Evolutionary conservation across 2,797 vertebrate species (phyloP), one percentile per base, ranked within the genome.

Genomic region (Clarias fuscus): DNA sequence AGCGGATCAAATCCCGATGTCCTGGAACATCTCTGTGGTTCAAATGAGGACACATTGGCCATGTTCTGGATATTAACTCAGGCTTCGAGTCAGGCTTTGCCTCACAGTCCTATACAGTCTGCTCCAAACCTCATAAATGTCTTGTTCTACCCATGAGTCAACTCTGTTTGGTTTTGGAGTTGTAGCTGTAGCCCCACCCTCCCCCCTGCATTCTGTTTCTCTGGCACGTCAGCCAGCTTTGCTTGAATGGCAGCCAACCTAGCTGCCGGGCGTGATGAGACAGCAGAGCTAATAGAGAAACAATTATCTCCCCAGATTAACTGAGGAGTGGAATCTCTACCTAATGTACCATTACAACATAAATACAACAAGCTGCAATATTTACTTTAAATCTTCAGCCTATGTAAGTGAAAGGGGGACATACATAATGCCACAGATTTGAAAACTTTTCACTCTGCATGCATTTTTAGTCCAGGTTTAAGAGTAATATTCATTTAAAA

Each of bases 251-350:
- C 77, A 90, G 92, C 92, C 91, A 92, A 30, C 88, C 86, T 88
- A 79, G 84, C 90, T 76, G 73, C 73, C 87, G 86, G 88, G 91
- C 79, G 5, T 82, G 86, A 90, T 89, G 88, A 90, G 90, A 88
- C 82, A 89, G 88, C 88, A 85, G 86, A 88, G 91, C 90, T 93
- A 92, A 93, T 91, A 92, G 89, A 90, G 48, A 58, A 65, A 82
- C 67, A n/a, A 83, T 86, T 75, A 65, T 83, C 64, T 73, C 80
- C n/a, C 53, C 40, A 86, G 82, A 84, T 86, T 82, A 86, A 48
- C 1, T 30, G 70, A 80, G 64, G 71, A 82, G 79, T 78, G 62
- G 64, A 72, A 87, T 73, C 64, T 85, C 33, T 43, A 56, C 59
- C 53, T 70, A 48, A 75, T 83, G 33, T 43, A 62, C 59, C 80